Percentiles rank a stretch among this genome's conserved stretches.
Conservation (phyloP, 2,113 vertebrate genomes). For the Haemorhous mexicanus region DNA sequence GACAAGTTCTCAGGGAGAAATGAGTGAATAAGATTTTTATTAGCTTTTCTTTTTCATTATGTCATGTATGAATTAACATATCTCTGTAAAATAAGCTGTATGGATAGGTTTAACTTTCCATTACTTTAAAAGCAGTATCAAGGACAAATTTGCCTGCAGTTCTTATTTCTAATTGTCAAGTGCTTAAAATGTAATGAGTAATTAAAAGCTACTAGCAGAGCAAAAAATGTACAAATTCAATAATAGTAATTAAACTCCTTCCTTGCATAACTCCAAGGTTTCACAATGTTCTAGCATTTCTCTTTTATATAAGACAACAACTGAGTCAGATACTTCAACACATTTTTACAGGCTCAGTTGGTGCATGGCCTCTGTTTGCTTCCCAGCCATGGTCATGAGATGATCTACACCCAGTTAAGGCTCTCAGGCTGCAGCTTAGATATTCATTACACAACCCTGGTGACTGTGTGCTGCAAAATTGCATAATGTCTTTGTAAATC, state of each 20-base stretch:
- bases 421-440: not conserved
- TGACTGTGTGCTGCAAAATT: not conserved
- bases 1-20: not conserved
- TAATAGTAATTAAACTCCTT: not conserved
- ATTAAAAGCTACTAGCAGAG: not conserved
- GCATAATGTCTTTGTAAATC: slow-evolving; percentile 23
- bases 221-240: not conserved
- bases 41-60: not conserved
- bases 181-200: not conserved
- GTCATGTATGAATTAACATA: not conserved
- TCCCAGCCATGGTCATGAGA: not conserved
- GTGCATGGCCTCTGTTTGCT: not conserved
- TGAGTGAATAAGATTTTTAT: not conserved
- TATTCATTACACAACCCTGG: slow-evolving; percentile 23
- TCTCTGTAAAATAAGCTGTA: not conserved
- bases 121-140: not conserved
- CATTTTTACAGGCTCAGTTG: not conserved
- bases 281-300: slow-evolving; percentile 37
- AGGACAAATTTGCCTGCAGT: not conserved
- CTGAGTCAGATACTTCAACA: slow-evolving; percentile 34
- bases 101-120: not conserved
- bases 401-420: slow-evolving; percentile 31
- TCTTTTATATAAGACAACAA: slow-evolving; percentile 30
- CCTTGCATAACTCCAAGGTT: slow-evolving; percentile 45
- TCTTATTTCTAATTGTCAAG: slow-evolving; percentile 4